Evolutionary conservation across 2,888 invertebrate species (phyloP).

Genomic region (Microctonus aethiopoides): DNA sequence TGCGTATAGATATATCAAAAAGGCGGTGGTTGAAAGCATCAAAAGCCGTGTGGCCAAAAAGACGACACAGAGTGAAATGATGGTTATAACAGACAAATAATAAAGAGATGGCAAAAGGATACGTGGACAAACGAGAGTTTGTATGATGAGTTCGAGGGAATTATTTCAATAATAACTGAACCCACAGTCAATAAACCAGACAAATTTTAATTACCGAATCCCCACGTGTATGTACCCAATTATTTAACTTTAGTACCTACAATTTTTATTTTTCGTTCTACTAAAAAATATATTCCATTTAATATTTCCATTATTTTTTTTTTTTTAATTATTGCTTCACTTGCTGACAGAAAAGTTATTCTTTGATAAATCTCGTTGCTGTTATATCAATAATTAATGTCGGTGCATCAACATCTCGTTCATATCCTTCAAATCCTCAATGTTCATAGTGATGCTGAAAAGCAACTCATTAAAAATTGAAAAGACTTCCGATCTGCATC

Average conservation of each 20-base stretch:
- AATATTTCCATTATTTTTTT: not conserved
- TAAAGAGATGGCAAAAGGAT: not conserved
- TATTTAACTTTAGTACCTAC: not conserved
- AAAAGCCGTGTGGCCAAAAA: constrained; percentile 31
- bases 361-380: not conserved
- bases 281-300: not conserved
- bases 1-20: not conserved
- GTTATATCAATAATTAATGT: not conserved
- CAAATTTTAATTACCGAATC: constrained; percentile 28
- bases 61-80: not conserved
- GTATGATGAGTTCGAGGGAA: not conserved
- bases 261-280: not conserved
- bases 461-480: constrained; percentile 30
- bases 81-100: not conserved
- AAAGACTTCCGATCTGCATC: not conserved
- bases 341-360: not conserved
- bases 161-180: not conserved
- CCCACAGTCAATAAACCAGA: not conserved
- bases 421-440: not conserved
- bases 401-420: not conserved
- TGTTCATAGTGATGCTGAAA: not conserved
- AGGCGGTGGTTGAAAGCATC: constrained; percentile 21
- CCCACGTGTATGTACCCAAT: not conserved
- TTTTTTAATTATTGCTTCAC: not conserved
- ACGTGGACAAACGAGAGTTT: not conserved